Evolutionary conservation across 2,888 invertebrate species (phyloP).

Genomic region (Leucophenga maculata): DNA sequence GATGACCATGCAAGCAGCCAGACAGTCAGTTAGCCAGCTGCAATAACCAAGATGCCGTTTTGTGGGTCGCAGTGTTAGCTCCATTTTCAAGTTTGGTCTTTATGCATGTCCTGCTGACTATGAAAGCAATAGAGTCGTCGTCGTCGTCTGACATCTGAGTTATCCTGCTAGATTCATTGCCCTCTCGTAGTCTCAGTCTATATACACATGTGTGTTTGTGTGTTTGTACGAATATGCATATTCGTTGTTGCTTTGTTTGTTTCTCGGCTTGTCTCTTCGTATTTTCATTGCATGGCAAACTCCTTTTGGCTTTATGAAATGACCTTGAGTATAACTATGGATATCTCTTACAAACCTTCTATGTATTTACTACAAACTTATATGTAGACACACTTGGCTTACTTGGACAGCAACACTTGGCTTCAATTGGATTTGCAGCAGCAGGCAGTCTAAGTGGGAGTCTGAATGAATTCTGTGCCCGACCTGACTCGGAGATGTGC

Average conservation of each 20-base stretch:
- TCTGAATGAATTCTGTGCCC: background rate
- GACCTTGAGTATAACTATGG: slow-evolving; percentile 56
- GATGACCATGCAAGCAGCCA: slow-evolving; percentile 35
- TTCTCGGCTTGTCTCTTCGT: slow-evolving; percentile 29
- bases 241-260: slow-evolving; percentile 33
- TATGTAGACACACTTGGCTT: background rate
- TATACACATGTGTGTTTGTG: background rate
- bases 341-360: slow-evolving; percentile 37
- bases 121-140: slow-evolving; percentile 62
- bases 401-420: slow-evolving; percentile 38
- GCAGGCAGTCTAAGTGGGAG: background rate
- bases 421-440: background rate
- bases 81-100: slow-evolving; percentile 10
- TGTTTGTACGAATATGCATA: slow-evolving; percentile 16
- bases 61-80: slow-evolving; percentile 1
- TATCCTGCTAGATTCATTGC: background rate
- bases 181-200: background rate
- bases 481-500: slow-evolving; percentile 48
- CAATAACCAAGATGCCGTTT: slow-evolving; percentile 20
- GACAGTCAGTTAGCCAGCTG: slow-evolving; percentile 12
- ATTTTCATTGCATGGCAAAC: slow-evolving; percentile 37
- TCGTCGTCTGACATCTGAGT: slow-evolving; percentile 41
- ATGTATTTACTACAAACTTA: background rate
- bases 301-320: slow-evolving; percentile 52
- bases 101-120: slow-evolving; percentile 24